phyloP scores from a whole-genome alignment of 2,113 vertebrate genomes.

The Neomonachus schauinslandi region DNA sequence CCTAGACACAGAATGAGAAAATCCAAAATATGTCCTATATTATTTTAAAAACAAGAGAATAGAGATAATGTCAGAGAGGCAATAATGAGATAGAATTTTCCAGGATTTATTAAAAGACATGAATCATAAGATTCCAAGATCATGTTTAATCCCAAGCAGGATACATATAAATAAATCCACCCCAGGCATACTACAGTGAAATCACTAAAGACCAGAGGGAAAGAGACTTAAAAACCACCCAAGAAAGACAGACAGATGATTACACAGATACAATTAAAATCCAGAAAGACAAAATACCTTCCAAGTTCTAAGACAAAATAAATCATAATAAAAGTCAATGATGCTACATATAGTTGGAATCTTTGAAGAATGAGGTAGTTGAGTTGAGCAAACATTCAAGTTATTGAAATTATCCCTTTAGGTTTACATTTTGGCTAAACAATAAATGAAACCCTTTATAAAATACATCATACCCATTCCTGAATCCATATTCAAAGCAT shows the following conservation, averaged over 20 bases:
- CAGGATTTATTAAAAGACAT: neutral
- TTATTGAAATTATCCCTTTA: neutral
- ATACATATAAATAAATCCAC: neutral
- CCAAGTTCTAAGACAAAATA: neutral
- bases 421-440: neutral
- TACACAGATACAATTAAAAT: neutral
- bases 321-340: neutral
- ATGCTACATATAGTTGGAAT: neutral
- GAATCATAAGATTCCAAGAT: slow-evolving; percentile 7
- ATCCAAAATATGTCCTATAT: neutral
- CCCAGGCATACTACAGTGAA: neutral
- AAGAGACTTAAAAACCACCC: neutral
- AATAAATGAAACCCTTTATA: neutral
- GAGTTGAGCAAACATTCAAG: neutral
- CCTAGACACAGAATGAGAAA: neutral
- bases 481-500: neutral
- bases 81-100: slow-evolving; percentile 14
- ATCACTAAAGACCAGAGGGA: neutral
- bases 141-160: neutral
- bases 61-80: neutral
- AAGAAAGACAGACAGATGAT: neutral
- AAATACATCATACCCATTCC: neutral
- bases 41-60: neutral
- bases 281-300: neutral
- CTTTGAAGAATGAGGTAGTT: neutral